These are phyloP conservation scores for Chamaea fasciata DNA, from an alignment of 2,113 vertebrate genomes.

Conservation along the genomic window DNA sequence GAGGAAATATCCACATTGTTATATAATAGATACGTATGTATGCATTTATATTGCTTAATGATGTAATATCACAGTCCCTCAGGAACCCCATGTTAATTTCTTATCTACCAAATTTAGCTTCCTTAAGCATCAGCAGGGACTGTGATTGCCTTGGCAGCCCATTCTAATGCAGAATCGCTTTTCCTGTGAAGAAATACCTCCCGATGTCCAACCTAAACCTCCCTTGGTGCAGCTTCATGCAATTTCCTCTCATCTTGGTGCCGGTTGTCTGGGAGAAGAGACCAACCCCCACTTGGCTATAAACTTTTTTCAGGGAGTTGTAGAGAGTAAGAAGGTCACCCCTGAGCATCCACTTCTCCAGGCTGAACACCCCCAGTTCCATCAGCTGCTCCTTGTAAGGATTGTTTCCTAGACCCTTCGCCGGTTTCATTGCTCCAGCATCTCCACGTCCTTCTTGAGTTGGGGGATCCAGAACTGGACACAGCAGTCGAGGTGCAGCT, in stretches of 20 bases:
- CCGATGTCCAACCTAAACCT: neutral
- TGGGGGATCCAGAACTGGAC: neutral
- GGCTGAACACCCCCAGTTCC: neutral
- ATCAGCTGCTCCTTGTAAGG: neutral
- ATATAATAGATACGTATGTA: neutral
- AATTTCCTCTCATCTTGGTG: neutral
- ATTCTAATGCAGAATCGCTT: no score
- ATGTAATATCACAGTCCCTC: neutral
- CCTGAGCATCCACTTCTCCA: neutral
- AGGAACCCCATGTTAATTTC: neutral
- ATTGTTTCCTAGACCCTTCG: no score
- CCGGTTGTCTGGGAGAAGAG: neutral
- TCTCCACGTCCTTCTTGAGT: neutral
- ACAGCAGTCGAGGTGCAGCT: fast-evolving
- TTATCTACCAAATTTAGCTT: neutral
- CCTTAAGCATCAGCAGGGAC: neutral
- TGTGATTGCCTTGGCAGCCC: neutral
- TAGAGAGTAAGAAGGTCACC: neutral
- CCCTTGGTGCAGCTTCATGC: fast-evolving
- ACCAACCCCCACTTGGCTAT: fast-evolving
- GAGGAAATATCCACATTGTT: neutral
- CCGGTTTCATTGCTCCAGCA: neutral
- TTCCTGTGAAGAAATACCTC: neutral
- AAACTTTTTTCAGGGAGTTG: neutral
- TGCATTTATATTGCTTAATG: neutral